A percentile compares a stretch with the other conserved stretches of the same genome.
Evolutionary conservation across 2,888 invertebrate species (phyloP).

Genomic region (Cenopis cana): DNA sequence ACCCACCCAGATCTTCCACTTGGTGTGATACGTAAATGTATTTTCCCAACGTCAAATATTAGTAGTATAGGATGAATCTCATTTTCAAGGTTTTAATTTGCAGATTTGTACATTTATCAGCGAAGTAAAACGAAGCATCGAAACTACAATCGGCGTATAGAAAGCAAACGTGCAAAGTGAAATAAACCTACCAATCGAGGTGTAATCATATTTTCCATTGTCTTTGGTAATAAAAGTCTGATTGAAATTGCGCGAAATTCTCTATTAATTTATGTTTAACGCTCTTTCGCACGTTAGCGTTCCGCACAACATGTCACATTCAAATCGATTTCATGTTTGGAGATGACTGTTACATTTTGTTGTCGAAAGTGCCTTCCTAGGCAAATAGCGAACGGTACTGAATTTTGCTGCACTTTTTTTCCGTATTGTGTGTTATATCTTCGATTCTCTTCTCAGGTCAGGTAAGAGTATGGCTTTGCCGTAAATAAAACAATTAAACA

Average conservation of each 20-base stretch:
- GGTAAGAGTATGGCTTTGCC: too few species aligned
- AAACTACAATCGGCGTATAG: neutral
- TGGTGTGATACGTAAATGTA: too few species aligned
- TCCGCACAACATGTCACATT: neutral
- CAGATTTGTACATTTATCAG: neutral
- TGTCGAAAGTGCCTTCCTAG: neutral
- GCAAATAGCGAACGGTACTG: neutral
- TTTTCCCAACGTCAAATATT: too few species aligned
- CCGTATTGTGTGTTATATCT: too few species aligned
- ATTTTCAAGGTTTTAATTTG: neutral
- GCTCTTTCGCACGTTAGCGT: constrained; percentile 21
- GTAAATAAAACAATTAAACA: neutral
- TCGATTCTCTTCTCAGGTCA: too few species aligned
- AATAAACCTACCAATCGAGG: constrained; percentile 19
- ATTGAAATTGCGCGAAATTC: constrained; percentile 53
- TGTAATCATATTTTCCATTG: constrained; percentile 51
- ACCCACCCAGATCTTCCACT: too few species aligned
- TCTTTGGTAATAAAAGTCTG: constrained; percentile 54
- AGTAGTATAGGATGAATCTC: too few species aligned
- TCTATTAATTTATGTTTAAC: constrained; percentile 46
- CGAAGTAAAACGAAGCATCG: neutral
- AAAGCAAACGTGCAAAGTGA: constrained; percentile 9
- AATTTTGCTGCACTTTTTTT: neutral
- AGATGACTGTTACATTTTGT: neutral
- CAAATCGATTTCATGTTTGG: neutral